Evolutionary conservation across 2,797 vertebrate species (phyloP), one percentile per base, ranked within the genome.

Genomic region (Typhlichthys eigenmanni): DNA sequence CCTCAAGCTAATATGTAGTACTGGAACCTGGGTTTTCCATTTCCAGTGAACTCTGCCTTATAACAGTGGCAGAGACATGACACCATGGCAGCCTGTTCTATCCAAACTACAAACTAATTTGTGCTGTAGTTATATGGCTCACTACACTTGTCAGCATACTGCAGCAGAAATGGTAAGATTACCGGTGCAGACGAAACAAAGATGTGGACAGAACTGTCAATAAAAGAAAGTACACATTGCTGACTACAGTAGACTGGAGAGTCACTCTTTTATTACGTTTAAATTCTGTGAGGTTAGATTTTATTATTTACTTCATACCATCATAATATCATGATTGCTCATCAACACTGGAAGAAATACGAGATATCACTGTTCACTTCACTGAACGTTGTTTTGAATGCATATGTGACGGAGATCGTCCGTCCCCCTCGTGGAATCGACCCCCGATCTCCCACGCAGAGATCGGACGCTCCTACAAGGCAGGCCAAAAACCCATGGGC

Each of bases 1-100:
- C 24, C 4, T 29, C 8, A 16, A 53, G 17, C 49, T 62, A 66
- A 71, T 74, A 73, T 75, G 64, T 74, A 54, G 69, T 59, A 66
- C n/a, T 55, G 11, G 55, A 71, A 69, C 53, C 43, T 45, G 24
- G 45, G 53, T 63, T 59, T 62, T 69, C 62, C 43, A 32, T 69
- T 72, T 62, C 51, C 45, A 7, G 16, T 49, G 13, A 48, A 54
- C 4, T 13, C 45, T 64, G 45, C 49, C 29, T 48, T 45, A 19
- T n/a, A 8, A 72, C 52, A 13, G 38, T 17, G 12, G 46, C 57
- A 24, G 62, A 58, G 54, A 57, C 46, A 1, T 32, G 24, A 60
- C 64, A 43, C 58, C 60, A 24, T 6, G 62, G 57, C 62, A 64
- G 47, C 61, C 56, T 68, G 55, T 56, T 66, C 56, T 49, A 58